phyloP scores from a whole-genome alignment of 2,888 invertebrate species.

The Hemistola chrysoprasaria region DNA sequence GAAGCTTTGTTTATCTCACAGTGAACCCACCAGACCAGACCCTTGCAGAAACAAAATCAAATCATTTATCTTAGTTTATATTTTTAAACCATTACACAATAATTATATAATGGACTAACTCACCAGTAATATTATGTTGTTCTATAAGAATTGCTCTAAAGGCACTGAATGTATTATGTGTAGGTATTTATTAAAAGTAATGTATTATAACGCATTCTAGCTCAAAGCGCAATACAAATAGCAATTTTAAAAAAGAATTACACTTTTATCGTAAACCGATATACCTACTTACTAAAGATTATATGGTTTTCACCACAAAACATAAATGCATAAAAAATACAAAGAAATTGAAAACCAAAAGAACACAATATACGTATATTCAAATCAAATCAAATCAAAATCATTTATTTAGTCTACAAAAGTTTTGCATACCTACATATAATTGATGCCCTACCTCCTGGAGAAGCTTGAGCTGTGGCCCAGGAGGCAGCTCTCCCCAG shows the following conservation, averaged over 20 bases:
- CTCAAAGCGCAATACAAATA: not conserved
- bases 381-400: too few species aligned
- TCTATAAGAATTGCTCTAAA: slow-evolving; percentile 8
- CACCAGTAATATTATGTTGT: not conserved
- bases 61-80: not conserved
- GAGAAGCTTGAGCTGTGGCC: too few species aligned
- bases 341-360: slow-evolving; percentile 10
- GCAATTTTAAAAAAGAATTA: too few species aligned
- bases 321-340: slow-evolving; percentile 10
- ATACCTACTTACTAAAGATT: too few species aligned
- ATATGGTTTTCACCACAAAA: slow-evolving; percentile 2
- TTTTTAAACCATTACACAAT: slow-evolving; percentile 14
- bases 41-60: not conserved
- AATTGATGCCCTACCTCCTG: too few species aligned
- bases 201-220: not conserved
- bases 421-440: too few species aligned
- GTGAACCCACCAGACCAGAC: too few species aligned
- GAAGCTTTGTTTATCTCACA: too few species aligned
- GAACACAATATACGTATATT: too few species aligned
- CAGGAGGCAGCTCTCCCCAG: too few species aligned
- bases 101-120: slow-evolving; percentile 11
- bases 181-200: not conserved
- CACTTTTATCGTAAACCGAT: too few species aligned
- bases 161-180: slow-evolving; percentile 11
- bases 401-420: too few species aligned